These are phyloP conservation scores for Halcyon badia DNA, from an alignment of 2,797 vertebrate species.

Conservation along the genomic window DNA sequence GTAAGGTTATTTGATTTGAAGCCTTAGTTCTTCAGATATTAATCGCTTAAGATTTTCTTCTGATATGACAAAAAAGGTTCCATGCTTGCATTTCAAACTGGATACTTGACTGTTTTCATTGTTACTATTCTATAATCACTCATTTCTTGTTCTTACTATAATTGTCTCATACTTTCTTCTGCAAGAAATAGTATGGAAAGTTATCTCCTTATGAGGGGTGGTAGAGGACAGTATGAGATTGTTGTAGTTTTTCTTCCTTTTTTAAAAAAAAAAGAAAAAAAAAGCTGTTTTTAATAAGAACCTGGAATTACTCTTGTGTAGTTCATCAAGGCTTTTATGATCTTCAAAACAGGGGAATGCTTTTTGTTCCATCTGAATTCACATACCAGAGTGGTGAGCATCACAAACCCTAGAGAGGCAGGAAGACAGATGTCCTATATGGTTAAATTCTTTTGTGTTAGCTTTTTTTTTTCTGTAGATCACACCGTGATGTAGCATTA, in stretches of 20 bases:
- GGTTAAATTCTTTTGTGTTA: slow-evolving; percentile 25
- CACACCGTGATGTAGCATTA: background rate
- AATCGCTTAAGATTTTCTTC: background rate
- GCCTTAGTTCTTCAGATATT: background rate
- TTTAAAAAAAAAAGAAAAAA: too few relatives aligned
- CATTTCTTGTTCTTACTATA: too few relatives aligned
- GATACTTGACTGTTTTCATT: background rate
- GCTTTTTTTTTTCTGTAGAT: background rate
- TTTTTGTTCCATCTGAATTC: slow-evolving; percentile 58
- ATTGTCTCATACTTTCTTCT: background rate
- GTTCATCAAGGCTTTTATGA: slow-evolving; percentile 37
- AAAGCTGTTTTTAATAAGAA: slow-evolving; percentile 30
- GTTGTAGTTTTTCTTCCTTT: background rate
- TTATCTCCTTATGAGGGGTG: background rate
- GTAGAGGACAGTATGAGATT: background rate
- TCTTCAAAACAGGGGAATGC: slow-evolving; percentile 38
- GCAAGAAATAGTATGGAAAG: background rate
- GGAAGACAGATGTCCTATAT: slow-evolving; percentile 52
- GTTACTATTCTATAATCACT: background rate
- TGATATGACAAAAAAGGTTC: background rate
- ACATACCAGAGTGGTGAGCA: slow-evolving; percentile 56
- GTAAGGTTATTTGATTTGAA: background rate
- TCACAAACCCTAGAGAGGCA: slow-evolving; percentile 39
- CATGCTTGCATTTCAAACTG: background rate
- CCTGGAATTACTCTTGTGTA: background rate